Base-by-base conservation (phyloP, 2,888 invertebrate genomes). In the Acleris laterana region DNA sequence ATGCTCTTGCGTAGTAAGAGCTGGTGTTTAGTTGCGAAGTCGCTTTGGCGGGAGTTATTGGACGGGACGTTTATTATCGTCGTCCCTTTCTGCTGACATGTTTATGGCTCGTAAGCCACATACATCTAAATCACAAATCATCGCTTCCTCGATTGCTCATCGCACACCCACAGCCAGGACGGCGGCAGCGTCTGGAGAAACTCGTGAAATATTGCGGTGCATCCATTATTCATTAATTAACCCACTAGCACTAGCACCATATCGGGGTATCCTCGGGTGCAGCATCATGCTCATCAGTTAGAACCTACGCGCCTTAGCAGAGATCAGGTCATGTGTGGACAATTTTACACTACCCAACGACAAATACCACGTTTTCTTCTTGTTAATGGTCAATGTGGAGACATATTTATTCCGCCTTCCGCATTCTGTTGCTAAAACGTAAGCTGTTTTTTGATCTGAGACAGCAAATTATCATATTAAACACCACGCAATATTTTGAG, bases 141-240 rank as follows among this genome's bases (percentile, higher is more conserved):
- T 70, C 63, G 73, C 75, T 81, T 79, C 80, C 77, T 77, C 71
- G 69, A 71, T 74, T 70, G 69, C 72, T 75, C 72, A 73, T 75
- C 73, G 74, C 69, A 72, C 72, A 73, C 74, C 74, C 70, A 74
- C 73, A 66, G 64, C 62, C 71, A 62, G 63, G 68, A 66, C 67
- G 73, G 74, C 67, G 73, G 74, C 72, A 70, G 72, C 67, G 72
- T 73, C 72, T 70, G 72, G 84, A 81, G 86, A 85, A 84, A 85
- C 77, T 74, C 78, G 77, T 87, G 84, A 88, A 83, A 84, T 88
- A 88, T 87, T 82, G 80, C 83, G 74, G 72, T 79, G 79, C 76
- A 86, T 88, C 85, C 83, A 88, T 89, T 89, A 88, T 88, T 89
- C 84, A 88, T 87, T 88, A 85, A 89, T 89, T 88, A 88, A 85